A percentile compares a stretch with the other conserved stretches of the same genome.
These are phyloP conservation scores for Lasioglossum baleicum DNA, from an alignment of 1,140 invertebrate species.

Conservation along the genomic window DNA sequence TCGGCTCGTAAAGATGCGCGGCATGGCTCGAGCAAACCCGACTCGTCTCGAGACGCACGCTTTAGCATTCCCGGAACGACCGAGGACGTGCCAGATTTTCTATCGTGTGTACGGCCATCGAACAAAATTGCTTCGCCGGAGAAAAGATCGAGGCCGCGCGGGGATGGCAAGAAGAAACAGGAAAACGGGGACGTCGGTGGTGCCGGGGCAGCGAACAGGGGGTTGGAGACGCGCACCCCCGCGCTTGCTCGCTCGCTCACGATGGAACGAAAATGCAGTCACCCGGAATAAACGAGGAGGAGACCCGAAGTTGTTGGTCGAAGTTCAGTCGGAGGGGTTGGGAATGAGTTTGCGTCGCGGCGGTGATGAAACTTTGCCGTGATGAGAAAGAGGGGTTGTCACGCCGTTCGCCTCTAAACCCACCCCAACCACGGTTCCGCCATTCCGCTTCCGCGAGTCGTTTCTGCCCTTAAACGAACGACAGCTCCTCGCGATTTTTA, in stretches of 20 bases:
- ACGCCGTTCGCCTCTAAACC: conserved; percentile 71
- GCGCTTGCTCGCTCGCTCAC: conserved; percentile 57
- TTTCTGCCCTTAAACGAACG: conserved; percentile 57
- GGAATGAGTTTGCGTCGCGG: conserved; percentile 78
- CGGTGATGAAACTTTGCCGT: conserved; percentile 79
- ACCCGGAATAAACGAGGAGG: conserved; percentile 80
- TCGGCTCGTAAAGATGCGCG: conserved; percentile 40
- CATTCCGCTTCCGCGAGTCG: conserved; percentile 41
- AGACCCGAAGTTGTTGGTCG: conserved; percentile 79
- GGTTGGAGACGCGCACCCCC: conserved; percentile 41
- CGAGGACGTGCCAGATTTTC: conserved; percentile 53
- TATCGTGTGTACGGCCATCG: conserved; percentile 40
- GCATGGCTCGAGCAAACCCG: conserved; percentile 21
- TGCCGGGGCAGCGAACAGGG: conserved; percentile 34
- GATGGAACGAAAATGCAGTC: conserved; percentile 79
- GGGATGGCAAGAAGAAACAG: conserved; percentile 16
- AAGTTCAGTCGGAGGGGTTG: conserved; percentile 74
- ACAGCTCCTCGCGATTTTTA: conserved; percentile 1
- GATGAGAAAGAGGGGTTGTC: conserved; percentile 78
- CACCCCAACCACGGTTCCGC: conserved; percentile 40
- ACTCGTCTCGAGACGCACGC: conserved; percentile 37
- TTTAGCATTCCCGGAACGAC: conserved; percentile 50
- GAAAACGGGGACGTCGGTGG: conserved; percentile 12
- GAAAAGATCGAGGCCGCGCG: conserved; percentile 29
- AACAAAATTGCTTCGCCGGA: conserved; percentile 47